Evolutionary conservation across 2,113 vertebrate genomes (phyloP).

Genomic region (Sturnira hondurensis): DNA sequence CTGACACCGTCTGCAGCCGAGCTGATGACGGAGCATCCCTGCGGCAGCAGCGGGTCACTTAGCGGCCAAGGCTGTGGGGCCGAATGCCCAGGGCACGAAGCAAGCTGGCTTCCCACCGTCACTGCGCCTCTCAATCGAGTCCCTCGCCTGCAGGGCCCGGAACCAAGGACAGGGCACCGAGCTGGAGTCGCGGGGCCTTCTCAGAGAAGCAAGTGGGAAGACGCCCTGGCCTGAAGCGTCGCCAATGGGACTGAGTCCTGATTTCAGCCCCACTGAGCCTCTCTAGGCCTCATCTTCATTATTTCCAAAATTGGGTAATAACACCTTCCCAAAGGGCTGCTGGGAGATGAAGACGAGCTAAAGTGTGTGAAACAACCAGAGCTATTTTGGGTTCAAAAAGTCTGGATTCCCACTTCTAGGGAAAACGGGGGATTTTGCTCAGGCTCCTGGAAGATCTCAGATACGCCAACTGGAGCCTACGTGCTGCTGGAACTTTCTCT

Average conservation of each 20-base stretch:
- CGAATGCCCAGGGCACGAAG: slow-evolving; percentile 62
- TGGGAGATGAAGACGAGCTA: not conserved
- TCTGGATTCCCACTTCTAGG: not conserved
- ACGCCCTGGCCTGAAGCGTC: not conserved
- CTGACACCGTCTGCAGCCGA: slow-evolving; percentile 76
- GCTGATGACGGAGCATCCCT: slow-evolving; percentile 71
- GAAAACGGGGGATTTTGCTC: not conserved
- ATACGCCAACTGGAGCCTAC: no score
- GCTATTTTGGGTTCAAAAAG: not conserved
- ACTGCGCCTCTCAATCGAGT: slow-evolving; percentile 30
- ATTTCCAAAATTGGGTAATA: not conserved
- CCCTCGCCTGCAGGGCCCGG: not conserved
- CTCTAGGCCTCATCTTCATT: not conserved
- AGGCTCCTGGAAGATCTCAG: not conserved
- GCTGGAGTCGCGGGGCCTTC: not conserved
- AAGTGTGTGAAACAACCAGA: not conserved
- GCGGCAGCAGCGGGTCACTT: not conserved
- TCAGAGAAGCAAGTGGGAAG: not conserved
- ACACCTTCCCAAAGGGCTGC: not conserved
- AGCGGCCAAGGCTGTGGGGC: slow-evolving; percentile 59
- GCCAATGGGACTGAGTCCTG: no score
- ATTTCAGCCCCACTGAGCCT: not conserved
- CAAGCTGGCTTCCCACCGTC: slow-evolving; percentile 16
- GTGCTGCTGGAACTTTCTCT: not conserved
- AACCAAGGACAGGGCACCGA: not conserved